Evolutionary conservation across 2,113 vertebrate genomes (phyloP), one percentile per base, ranked within the genome.

Genomic region (Pterocles burchelli): DNA sequence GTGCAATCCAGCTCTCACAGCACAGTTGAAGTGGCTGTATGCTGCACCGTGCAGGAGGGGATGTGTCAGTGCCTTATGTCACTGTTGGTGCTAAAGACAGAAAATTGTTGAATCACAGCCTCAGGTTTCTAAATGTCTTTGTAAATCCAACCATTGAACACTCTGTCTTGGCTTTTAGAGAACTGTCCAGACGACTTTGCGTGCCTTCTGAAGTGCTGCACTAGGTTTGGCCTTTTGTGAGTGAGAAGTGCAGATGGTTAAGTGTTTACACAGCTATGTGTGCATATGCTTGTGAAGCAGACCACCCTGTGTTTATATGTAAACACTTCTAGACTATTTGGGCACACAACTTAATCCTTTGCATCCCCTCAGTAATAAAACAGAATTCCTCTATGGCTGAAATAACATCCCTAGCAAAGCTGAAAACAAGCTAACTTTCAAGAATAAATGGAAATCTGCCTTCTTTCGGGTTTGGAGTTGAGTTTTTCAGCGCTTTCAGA

Each of bases 301-400:
- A 94, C 95, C 81, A 92, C 96, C 84, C 94, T 95, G 91, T 97
- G 91, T 97, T 97, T 97, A 94, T 91, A 46, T 95, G 77, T 97
- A 96, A 97, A 97, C 87, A 95, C 81, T 95, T 85, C 36, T 48
- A 89, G 91, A 88, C 87, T 97, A 94, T 96, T 95, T 96, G 89
- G 72, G 93, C 91, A 91, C 77, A 89, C 46, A 93, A 87, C 84
- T 92, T 95, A 88, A 95, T 97, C 95, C 89, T 92, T 87, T 92
- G 74, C 95, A 94, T 94, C 87, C 62, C 46, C 66, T 95, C 81
- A 82, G 8, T 90, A 82, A 78, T 46, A 24, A 83, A 78, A 81
- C 6, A 7, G 46, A 63, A 66, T 73, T 80, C 65, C 62, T 93
- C 70, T 67, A 3, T 77, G 93, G 45, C 68, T 41, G 0, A 72